Conservation (phyloP, 2,797 vertebrate species). For the Anomalospiza imberbis region DNA sequence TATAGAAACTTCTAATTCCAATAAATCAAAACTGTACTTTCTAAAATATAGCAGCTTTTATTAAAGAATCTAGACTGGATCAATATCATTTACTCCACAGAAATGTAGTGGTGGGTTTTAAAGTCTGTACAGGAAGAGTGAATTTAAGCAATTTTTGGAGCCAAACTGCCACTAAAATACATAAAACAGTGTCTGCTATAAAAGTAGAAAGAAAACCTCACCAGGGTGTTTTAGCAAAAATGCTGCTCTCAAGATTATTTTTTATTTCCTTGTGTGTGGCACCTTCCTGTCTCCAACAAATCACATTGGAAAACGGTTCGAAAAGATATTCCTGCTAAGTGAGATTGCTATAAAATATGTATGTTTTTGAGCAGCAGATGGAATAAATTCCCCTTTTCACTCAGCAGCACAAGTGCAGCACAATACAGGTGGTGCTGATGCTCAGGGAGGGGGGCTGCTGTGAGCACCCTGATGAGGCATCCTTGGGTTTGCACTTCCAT, state of each 20-base stretch:
- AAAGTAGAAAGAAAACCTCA: conserved; percentile 10
- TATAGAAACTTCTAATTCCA: not conserved
- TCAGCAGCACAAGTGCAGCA: not conserved
- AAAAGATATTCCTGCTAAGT: conserved; percentile 25
- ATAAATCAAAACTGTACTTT: not conserved
- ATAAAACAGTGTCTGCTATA: not conserved
- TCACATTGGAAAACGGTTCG: conserved; percentile 27
- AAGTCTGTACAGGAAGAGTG: not conserved
- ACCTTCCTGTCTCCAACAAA: conserved; percentile 30
- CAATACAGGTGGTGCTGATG: not conserved
- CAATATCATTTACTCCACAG: not conserved
- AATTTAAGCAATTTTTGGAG: not conserved
- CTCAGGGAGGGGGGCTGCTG: not conserved
- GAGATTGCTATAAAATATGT: conserved; percentile 47
- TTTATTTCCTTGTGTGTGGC: conserved; percentile 13
- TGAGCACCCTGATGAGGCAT: not conserved
- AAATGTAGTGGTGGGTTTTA: not conserved
- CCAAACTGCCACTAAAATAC: not conserved
- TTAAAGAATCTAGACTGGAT: not conserved
- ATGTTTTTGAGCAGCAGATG: not conserved
- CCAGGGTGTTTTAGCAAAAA: conserved; percentile 1
- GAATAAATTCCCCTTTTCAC: not conserved
- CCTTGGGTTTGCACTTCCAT: not conserved
- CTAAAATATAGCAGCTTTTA: not conserved
- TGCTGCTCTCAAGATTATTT: not conserved